These are phyloP conservation scores for Drosophila sp. DNA, from an alignment of 1,140 invertebrate species.

Conservation along the genomic window DNA sequence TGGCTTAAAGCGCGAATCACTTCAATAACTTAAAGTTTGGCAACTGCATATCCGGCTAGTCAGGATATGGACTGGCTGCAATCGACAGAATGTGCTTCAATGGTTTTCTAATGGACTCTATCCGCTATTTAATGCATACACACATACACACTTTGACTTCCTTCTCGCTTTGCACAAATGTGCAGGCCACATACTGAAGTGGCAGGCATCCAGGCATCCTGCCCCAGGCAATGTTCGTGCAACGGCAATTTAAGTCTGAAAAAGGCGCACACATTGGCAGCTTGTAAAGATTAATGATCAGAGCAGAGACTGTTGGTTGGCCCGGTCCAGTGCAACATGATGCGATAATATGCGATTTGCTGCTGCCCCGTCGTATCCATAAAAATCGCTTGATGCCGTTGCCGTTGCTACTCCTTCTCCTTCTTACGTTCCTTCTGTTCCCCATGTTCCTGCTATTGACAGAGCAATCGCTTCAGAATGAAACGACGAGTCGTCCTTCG, in stretches of 20 bases:
- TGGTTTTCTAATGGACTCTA: conserved; percentile 81
- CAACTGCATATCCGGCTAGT: conserved; percentile 67
- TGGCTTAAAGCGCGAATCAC: conserved; percentile 16
- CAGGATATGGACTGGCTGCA: conserved; percentile 74
- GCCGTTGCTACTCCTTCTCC: neutral
- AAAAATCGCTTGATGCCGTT: conserved; percentile 65
- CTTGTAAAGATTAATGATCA: conserved; percentile 82
- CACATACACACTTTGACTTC: conserved; percentile 6
- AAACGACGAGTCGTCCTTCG: conserved; percentile 58
- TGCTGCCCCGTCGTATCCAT: conserved; percentile 63
- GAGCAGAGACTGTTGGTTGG: conserved; percentile 52
- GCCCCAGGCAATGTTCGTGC: conserved; percentile 25
- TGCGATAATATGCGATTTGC: conserved; percentile 82
- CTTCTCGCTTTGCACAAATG: conserved; percentile 18
- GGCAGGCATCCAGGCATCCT: conserved; percentile 25
- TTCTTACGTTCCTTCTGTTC: neutral
- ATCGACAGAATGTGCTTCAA: conserved; percentile 83
- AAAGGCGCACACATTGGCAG: conserved; percentile 79
- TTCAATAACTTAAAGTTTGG: conserved; percentile 58
- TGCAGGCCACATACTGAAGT: conserved; percentile 32
- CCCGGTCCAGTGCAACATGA: conserved; percentile 44
- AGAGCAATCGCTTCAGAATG: conserved; percentile 68
- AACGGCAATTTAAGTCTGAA: conserved; percentile 74
- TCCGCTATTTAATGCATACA: conserved; percentile 77
- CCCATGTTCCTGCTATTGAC: conserved; percentile 65